Percentiles rank a stretch among this genome's conserved stretches.
Evolutionary conservation across 2,888 invertebrate genomes (phyloP).

Genomic region (Dermolepida albohirtum): DNA sequence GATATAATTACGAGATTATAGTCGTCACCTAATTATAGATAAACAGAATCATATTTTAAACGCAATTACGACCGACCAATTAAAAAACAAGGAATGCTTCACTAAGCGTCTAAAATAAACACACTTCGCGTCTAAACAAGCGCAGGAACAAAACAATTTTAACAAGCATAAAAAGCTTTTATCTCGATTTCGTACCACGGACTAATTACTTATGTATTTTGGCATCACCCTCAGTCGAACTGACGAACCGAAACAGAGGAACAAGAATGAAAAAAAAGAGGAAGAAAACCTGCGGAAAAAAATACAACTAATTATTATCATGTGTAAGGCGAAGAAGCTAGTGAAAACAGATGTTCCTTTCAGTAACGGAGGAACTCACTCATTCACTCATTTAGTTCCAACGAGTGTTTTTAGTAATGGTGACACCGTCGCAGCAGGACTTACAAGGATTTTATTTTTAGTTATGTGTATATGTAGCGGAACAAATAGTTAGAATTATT

Average conservation of each 20-base stretch:
- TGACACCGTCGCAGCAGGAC: slow-evolving; percentile 29
- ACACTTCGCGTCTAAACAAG: no score
- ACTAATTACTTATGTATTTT: slow-evolving; percentile 36
- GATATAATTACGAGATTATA: no score
- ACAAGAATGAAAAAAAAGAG: not conserved
- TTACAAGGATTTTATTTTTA: slow-evolving; percentile 46
- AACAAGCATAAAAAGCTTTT: slow-evolving; percentile 25
- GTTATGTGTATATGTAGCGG: slow-evolving; percentile 35
- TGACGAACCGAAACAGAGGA: not conserved
- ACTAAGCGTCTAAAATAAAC: no score
- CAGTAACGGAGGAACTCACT: slow-evolving; percentile 36
- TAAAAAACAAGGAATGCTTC: no score
- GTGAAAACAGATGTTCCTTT: slow-evolving; percentile 43
- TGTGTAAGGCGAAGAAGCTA: slow-evolving; percentile 43
- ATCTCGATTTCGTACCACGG: slow-evolving; percentile 16
- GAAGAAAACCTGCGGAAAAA: slow-evolving; percentile 25
- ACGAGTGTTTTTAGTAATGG: slow-evolving; percentile 35
- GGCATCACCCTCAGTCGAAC: slow-evolving; percentile 10
- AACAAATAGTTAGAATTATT: slow-evolving; percentile 60
- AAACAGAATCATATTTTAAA: no score
- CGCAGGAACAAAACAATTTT: slow-evolving; percentile 21
- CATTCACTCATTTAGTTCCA: slow-evolving; percentile 36
- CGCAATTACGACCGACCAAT: no score
- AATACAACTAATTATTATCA: slow-evolving; percentile 44
- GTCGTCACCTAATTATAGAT: no score